A percentile compares a stretch with the other conserved stretches of the same genome.
These are phyloP conservation scores for Drosophila subquinaria DNA, from an alignment of 2,888 invertebrate species.

Conservation along the genomic window DNA sequence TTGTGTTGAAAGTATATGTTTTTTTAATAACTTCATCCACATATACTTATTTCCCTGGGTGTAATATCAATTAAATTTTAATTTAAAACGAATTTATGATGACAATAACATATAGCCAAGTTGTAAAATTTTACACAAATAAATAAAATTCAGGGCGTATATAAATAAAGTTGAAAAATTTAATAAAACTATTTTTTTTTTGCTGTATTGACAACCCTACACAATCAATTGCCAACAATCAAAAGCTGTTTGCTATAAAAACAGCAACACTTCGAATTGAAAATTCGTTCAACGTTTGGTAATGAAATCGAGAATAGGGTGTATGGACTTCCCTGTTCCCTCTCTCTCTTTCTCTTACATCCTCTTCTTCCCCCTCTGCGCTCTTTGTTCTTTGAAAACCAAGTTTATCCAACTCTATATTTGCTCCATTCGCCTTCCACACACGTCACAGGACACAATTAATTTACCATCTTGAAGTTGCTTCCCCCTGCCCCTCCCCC, in stretches of 20 bases:
- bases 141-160: too few relatives aligned
- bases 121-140: too few relatives aligned
- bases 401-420: constrained; percentile 1
- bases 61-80: too few relatives aligned
- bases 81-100: not conserved
- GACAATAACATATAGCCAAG: too few relatives aligned
- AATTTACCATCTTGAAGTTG: constrained; percentile 48
- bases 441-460: constrained; percentile 66
- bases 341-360: not conserved
- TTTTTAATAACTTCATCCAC: too few relatives aligned
- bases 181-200: not conserved
- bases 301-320: not conserved
- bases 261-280: too few relatives aligned
- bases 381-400: not conserved
- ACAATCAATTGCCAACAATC: not conserved
- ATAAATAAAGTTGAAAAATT: not conserved
- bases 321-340: not conserved
- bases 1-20: too few relatives aligned
- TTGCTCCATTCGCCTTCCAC: constrained; percentile 19
- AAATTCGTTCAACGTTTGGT: not conserved
- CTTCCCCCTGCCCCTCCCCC: not conserved
- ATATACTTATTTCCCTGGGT: too few relatives aligned
- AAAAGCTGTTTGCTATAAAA: not conserved
- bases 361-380: not conserved
- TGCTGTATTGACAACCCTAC: not conserved